Conservation (phyloP, 2,797 vertebrate genomes). For the Anguilla anguilla region DNA sequence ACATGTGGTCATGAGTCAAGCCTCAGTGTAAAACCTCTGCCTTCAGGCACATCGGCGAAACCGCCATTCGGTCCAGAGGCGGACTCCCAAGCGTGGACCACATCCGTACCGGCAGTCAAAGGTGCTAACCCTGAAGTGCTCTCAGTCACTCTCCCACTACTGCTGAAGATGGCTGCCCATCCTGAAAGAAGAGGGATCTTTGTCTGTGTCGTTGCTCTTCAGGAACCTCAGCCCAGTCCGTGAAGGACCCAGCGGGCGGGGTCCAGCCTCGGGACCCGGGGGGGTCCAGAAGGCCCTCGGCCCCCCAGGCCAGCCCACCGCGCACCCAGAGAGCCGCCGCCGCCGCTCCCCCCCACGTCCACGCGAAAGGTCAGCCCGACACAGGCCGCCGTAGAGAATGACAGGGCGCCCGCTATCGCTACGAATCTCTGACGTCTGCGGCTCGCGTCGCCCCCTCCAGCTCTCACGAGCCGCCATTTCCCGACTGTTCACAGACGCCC, state of each 20-base stretch:
- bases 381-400: neutral
- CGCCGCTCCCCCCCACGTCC: conserved; percentile 50
- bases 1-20: neutral
- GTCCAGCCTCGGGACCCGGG: conserved; percentile 41
- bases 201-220: conserved; percentile 12
- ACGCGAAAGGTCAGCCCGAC: conserved; percentile 58
- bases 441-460: neutral
- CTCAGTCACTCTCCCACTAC: neutral
- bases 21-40: conserved; percentile 31
- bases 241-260: conserved; percentile 58
- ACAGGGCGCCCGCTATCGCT: neutral
- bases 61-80: conserved; percentile 54
- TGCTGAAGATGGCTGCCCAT: neutral
- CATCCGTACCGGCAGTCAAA: conserved; percentile 66
- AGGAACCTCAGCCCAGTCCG: conserved; percentile 66
- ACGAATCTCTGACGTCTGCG: neutral
- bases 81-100: conserved; percentile 65
- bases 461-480: neutral
- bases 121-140: conserved; percentile 38
- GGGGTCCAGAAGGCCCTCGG: conserved; percentile 13
- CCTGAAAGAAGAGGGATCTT: neutral
- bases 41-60: conserved; percentile 60
- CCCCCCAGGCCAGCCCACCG: conserved; percentile 48
- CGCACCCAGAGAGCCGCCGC: conserved; percentile 43
- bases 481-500: neutral